These are phyloP conservation scores for Capitella teleta DNA, from an alignment of 1,140 invertebrate species.

Conservation along the genomic window DNA sequence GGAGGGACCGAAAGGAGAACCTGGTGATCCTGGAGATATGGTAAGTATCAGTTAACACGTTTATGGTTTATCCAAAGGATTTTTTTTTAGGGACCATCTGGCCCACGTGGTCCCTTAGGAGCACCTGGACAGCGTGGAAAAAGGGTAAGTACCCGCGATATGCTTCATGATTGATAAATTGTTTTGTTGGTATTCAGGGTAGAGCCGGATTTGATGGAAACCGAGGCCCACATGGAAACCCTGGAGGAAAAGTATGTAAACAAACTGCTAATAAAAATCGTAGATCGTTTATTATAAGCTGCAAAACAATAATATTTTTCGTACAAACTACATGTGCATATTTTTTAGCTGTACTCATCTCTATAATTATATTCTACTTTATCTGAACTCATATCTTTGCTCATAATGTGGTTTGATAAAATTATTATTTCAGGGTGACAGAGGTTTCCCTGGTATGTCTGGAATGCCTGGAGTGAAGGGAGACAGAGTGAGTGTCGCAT, in stretches of 20 bases:
- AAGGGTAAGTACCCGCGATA: neutral
- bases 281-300: no score
- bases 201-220: neutral
- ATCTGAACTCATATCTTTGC: no score
- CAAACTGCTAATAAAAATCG: no score
- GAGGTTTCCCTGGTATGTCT: constrained; percentile 51
- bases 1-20: constrained; percentile 62
- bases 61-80: no score
- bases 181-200: neutral
- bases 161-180: neutral
- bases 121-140: neutral
- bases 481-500: constrained; percentile 43
- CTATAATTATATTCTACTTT: no score
- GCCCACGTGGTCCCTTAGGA: neutral
- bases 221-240: neutral
- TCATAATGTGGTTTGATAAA: no score
- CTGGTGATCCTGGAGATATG: constrained; percentile 59
- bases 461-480: constrained; percentile 70
- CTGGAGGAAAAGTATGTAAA: no score
- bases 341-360: no score
- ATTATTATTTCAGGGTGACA: no score
- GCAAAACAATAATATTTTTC: no score
- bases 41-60: no score
- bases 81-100: neutral
- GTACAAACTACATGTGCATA: no score